A percentile compares a stretch with the other conserved stretches of the same genome.
These are phyloP conservation scores for Pyralis farinalis DNA, from an alignment of 2,888 invertebrate genomes.

Conservation along the genomic window DNA sequence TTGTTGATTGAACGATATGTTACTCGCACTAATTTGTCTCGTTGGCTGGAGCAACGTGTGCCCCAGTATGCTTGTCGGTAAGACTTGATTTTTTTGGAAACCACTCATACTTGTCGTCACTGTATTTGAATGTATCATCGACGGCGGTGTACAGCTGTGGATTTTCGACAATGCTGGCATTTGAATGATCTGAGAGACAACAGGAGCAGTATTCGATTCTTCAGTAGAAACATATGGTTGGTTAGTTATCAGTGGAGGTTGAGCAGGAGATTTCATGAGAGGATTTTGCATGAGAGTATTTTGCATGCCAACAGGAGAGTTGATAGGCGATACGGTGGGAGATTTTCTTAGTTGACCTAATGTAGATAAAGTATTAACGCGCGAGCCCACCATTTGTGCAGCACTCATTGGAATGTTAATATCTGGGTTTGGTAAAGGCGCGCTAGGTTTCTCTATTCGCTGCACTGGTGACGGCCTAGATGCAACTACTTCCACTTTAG, in stretches of 20 bases:
- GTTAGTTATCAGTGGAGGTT: slow-evolving; percentile 58
- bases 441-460: slow-evolving; percentile 54
- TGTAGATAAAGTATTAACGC: slow-evolving; percentile 60
- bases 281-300: slow-evolving; percentile 52
- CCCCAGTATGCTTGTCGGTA: slow-evolving; percentile 71
- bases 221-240: slow-evolving; percentile 48
- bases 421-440: slow-evolving; percentile 43
- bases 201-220: slow-evolving; percentile 44
- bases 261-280: slow-evolving; percentile 67
- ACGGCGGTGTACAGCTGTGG: slow-evolving; percentile 46
- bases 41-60: slow-evolving; percentile 70
- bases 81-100: slow-evolving; percentile 56
- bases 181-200: slow-evolving; percentile 69
- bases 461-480: slow-evolving; percentile 62
- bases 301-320: slow-evolving; percentile 58
- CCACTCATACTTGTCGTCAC: slow-evolving; percentile 56
- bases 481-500: slow-evolving; percentile 68
- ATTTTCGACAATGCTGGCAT: slow-evolving; percentile 76
- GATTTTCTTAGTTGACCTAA: slow-evolving; percentile 67
- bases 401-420: slow-evolving; percentile 55
- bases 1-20: slow-evolving; percentile 60
- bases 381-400: slow-evolving; percentile 59
- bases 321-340: slow-evolving; percentile 68
- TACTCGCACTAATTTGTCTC: slow-evolving; percentile 58
- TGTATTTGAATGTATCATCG: slow-evolving; percentile 61